Conservation (phyloP, 2,113 vertebrate species). For the Oryzias woworae region DNA sequence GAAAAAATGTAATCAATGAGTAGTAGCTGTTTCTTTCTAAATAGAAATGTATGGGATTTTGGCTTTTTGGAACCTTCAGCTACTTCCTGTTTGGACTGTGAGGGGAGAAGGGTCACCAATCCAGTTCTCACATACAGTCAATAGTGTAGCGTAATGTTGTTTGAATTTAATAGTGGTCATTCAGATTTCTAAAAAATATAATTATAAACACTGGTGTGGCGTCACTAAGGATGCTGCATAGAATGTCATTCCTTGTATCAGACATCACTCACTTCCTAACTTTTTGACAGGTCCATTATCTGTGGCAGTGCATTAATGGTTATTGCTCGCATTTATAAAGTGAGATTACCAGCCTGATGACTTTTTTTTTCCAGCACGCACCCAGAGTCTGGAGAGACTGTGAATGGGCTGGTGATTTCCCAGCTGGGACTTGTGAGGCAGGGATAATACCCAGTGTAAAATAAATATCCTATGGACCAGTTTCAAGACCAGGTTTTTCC, state of each 20-base stretch:
- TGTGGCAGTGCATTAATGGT: background rate
- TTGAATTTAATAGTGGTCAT: too few species aligned
- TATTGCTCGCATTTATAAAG: conserved; percentile 7
- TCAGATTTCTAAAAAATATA: too few species aligned
- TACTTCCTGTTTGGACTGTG: too few species aligned
- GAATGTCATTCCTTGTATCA: background rate
- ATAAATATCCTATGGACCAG: conserved; percentile 29
- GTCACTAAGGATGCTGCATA: background rate
- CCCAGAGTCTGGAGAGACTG: conserved; percentile 21
- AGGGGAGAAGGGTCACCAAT: too few species aligned
- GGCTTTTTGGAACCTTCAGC: too few species aligned
- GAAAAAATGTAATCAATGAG: too few species aligned
- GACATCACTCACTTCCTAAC: conserved; percentile 1
- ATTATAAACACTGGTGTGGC: background rate
- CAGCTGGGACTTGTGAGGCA: conserved; percentile 49
- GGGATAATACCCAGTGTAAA: conserved; percentile 27
- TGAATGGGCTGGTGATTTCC: conserved; percentile 23
- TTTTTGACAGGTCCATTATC: background rate
- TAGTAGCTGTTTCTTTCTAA: too few species aligned
- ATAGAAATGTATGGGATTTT: too few species aligned
- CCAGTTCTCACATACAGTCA: too few species aligned
- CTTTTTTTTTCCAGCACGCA: conserved; percentile 22
- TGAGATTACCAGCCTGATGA: conserved; percentile 9
- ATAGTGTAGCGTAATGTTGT: too few species aligned
- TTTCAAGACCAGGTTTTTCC: conserved; percentile 30